Conservation (phyloP, 2,888 invertebrate species). For the Prostheceraeus crozeri region DNA sequence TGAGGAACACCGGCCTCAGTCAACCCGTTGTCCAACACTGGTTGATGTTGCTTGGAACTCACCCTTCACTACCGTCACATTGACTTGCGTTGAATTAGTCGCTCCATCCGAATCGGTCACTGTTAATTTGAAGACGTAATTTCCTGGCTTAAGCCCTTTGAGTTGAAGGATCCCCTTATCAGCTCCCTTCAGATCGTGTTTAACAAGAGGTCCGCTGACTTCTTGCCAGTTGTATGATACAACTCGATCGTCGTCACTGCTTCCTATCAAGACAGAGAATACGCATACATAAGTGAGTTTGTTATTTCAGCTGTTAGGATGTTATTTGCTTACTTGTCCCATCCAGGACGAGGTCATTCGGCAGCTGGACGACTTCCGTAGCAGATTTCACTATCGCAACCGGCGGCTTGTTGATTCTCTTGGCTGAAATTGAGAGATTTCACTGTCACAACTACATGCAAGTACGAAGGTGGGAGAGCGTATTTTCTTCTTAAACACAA, state of each 20-base stretch:
- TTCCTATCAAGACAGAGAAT: too few relatives aligned
- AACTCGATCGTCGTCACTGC: conserved; percentile 73
- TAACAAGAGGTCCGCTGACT: conserved; percentile 74
- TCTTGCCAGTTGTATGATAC: conserved; percentile 85
- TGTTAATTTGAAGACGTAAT: conserved; percentile 63
- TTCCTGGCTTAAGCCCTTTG: conserved; percentile 28
- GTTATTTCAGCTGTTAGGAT: too few relatives aligned
- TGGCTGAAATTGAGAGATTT: conserved; percentile 4
- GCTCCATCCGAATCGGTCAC: conserved; percentile 83
- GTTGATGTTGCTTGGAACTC: too few relatives aligned
- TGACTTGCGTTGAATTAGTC: conserved; percentile 75
- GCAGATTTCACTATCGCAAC: conserved; percentile 76
- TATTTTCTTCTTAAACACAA: too few relatives aligned
- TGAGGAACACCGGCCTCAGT: background rate
- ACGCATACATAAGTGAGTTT: too few relatives aligned
- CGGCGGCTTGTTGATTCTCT: conserved; percentile 69
- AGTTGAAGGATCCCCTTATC: conserved; percentile 75
- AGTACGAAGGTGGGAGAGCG: too few relatives aligned
- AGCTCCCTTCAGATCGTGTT: conserved; percentile 61
- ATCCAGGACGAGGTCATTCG: conserved; percentile 81
- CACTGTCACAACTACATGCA: conserved; percentile 4
- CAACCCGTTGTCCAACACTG: too few relatives aligned
- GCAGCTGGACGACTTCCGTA: conserved; percentile 75
- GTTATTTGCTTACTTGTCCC: conserved; percentile 62
- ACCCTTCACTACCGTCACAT: conserved; percentile 75